Percentiles rank a stretch among this genome's conserved stretches.
Evolutionary conservation across 2,113 vertebrate genomes (phyloP).

Genomic region (Martes martes): DNA sequence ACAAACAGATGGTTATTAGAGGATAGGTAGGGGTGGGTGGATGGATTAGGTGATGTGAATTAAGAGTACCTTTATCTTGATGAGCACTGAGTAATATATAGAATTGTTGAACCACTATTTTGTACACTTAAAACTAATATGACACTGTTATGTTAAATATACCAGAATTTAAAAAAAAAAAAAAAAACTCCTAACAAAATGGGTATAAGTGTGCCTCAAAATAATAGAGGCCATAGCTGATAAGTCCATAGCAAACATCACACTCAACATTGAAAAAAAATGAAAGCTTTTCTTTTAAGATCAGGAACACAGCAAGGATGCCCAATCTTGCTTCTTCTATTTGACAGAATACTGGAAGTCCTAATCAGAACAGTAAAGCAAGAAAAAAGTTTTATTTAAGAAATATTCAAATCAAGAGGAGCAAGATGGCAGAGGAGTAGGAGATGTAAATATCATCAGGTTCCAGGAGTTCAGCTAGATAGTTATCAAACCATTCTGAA

Average conservation of each 20-base stretch:
- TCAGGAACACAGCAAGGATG: background rate
- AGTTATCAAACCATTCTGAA: no score
- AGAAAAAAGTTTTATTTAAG: background rate
- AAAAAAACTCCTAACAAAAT: background rate
- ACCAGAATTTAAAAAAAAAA: background rate
- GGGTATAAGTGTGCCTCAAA: background rate
- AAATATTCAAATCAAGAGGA: background rate
- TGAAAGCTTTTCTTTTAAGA: background rate
- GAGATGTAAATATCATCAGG: no score
- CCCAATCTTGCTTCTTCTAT: background rate
- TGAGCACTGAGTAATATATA: no score
- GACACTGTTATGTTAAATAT: no score
- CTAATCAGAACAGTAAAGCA: background rate
- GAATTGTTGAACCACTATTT: no score
- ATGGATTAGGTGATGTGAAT: no score
- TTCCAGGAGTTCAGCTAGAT: no score
- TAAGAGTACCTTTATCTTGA: no score
- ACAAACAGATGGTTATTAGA: no score
- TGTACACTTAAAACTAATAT: no score
- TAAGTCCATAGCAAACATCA: background rate
- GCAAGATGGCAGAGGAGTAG: no score
- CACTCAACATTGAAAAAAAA: background rate
- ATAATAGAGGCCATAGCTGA: background rate
- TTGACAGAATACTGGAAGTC: background rate
- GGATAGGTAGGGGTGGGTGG: no score